phyloP scores from a whole-genome alignment of 2,113 vertebrate genomes.

The Chionodraco myersi region DNA sequence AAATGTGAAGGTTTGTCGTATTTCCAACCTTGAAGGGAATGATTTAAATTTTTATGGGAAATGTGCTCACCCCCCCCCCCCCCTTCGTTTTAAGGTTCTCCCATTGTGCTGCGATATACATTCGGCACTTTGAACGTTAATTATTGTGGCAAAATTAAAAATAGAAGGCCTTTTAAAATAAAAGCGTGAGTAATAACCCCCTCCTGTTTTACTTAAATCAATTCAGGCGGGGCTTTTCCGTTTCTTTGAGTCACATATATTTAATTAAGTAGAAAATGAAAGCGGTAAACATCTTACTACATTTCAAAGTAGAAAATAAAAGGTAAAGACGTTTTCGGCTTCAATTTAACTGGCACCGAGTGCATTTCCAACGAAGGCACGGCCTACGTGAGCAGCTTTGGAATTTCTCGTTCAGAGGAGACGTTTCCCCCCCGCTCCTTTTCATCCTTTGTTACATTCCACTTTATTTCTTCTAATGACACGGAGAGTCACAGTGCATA shows the following conservation, averaged over 20 bases:
- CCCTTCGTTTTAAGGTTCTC: slow-evolving; percentile 8
- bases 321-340: slow-evolving; percentile 91
- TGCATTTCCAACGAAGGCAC: slow-evolving; percentile 94
- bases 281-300: slow-evolving; percentile 77
- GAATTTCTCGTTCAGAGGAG: slow-evolving; percentile 93
- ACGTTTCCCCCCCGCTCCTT: slow-evolving; percentile 90
- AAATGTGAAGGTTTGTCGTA: slow-evolving; percentile 49
- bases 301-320: slow-evolving; percentile 87
- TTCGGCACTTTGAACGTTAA: slow-evolving; percentile 59
- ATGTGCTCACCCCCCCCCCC: neutral
- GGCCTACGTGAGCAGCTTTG: slow-evolving; percentile 97
- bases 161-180: slow-evolving; percentile 55
- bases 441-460: slow-evolving; percentile 99
- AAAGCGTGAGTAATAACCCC: slow-evolving; percentile 36
- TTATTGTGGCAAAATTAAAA: slow-evolving; percentile 52
- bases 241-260: slow-evolving; percentile 73
- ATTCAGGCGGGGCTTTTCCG: slow-evolving; percentile 53
- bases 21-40: slow-evolving; percentile 72
- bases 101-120: slow-evolving; percentile 48
- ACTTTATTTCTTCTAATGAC: slow-evolving; percentile 98
- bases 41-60: slow-evolving; percentile 63
- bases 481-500: slow-evolving; percentile 99
- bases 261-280: slow-evolving; percentile 78
- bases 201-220: slow-evolving; percentile 43
- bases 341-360: slow-evolving; percentile 94